phyloP scores from a whole-genome alignment of 2,888 invertebrate species.

The Pycnomerus fuliginosus region DNA sequence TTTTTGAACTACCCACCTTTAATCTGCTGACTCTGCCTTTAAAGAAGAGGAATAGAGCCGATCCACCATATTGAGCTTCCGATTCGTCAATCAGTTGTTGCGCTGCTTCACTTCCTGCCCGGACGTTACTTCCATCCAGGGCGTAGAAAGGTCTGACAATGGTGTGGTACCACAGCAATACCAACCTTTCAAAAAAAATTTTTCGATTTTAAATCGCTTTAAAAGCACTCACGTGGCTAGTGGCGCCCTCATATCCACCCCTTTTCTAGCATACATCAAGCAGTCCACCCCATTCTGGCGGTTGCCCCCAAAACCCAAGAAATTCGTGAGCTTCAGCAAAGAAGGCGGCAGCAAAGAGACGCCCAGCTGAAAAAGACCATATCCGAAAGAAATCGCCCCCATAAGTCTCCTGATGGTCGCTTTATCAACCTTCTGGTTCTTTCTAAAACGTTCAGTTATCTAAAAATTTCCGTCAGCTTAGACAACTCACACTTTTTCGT shows the following conservation, averaged over 20 bases:
- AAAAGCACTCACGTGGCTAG: conserved; percentile 57
- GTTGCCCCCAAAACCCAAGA: conserved; percentile 68
- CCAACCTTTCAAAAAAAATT: conserved; percentile 48
- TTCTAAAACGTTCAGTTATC: conserved; percentile 9
- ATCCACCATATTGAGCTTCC: conserved; percentile 58
- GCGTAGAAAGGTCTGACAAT: conserved; percentile 68
- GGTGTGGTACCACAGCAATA: conserved; percentile 68
- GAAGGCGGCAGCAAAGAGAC: conserved; percentile 68
- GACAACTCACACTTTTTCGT: conserved; percentile 23
- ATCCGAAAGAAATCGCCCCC: conserved; percentile 69
- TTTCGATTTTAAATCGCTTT: neutral
- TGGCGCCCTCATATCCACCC: conserved; percentile 67
- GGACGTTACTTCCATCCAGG: conserved; percentile 61
- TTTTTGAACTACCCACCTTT: conserved; percentile 41
- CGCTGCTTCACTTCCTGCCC: conserved; percentile 60
- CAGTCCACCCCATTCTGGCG: conserved; percentile 59
- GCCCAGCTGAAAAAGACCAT: conserved; percentile 67
- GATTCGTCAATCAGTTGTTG: conserved; percentile 57
- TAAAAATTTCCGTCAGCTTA: neutral
- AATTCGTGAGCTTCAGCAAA: conserved; percentile 59
- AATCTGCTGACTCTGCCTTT: conserved; percentile 62
- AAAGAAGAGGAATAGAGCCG: conserved; percentile 68
- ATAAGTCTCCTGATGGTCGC: conserved; percentile 61
- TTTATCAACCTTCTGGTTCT: conserved; percentile 48
- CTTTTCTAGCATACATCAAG: conserved; percentile 61